A percentile compares a stretch with the other conserved stretches of the same genome.
These are phyloP conservation scores for Megamerina dolium DNA, from an alignment of 2,888 invertebrate species.

Conservation along the genomic window DNA sequence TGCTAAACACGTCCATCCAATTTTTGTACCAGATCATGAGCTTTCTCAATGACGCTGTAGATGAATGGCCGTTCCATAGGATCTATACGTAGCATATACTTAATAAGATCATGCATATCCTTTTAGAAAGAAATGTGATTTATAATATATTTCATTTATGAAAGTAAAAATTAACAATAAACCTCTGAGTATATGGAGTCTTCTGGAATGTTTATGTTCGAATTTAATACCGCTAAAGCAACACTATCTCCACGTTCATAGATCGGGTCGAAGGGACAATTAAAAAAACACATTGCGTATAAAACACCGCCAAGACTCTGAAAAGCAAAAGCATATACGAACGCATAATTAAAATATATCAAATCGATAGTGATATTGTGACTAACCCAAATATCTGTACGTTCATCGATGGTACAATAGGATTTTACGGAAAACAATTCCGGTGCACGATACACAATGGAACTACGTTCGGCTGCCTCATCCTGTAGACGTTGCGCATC, in stretches of 20 bases:
- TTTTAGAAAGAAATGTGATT: conserved; percentile 31
- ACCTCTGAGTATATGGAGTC: conserved; percentile 58
- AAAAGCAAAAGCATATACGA: conserved; percentile 20
- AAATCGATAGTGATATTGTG: not conserved
- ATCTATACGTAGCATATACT: conserved; percentile 67
- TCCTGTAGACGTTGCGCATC: conserved; percentile 71
- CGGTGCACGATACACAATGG: conserved; percentile 83
- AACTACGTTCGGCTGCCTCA: conserved; percentile 74
- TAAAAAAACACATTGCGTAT: conserved; percentile 78
- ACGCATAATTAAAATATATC: not conserved
- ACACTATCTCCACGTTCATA: conserved; percentile 83
- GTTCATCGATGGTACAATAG: conserved; percentile 72
- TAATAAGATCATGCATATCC: conserved; percentile 64
- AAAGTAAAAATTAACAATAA: conserved; percentile 1
- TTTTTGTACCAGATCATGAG: conserved; percentile 55
- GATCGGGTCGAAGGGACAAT: conserved; percentile 77
- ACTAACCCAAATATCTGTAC: conserved; percentile 74
- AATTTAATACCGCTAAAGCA: conserved; percentile 75
- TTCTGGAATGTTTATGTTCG: conserved; percentile 66
- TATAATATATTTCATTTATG: conserved; percentile 1
- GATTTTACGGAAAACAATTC: conserved; percentile 82
- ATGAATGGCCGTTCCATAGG: conserved; percentile 71
- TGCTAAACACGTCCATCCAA: conserved; percentile 55
- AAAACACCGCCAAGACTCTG: conserved; percentile 80
- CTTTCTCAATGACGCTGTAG: conserved; percentile 62